Evolutionary conservation across 2,797 vertebrate species (phyloP).

Genomic region (Perodicticus potto): DNA sequence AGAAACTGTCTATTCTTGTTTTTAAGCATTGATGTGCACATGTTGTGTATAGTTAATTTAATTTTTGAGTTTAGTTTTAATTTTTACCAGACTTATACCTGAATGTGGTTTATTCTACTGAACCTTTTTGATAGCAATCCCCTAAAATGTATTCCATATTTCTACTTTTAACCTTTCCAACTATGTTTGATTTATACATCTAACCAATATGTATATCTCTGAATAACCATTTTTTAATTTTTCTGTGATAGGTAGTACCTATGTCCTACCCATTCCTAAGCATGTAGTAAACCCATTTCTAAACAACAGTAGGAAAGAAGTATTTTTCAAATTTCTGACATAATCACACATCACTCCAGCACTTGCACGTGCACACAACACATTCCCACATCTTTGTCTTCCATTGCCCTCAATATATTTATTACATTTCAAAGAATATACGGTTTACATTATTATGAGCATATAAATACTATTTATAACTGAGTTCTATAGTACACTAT

Average conservation of each 20-base stretch:
- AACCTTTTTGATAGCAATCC: not conserved
- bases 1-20: not conserved
- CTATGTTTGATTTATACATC: not conserved
- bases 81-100: not conserved
- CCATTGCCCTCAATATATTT: not conserved
- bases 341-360: not conserved
- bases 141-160: not conserved
- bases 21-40: too few species aligned
- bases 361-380: not conserved
- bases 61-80: constrained; percentile 17
- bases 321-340: not conserved
- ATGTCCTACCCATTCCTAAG: not conserved
- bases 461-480: not conserved
- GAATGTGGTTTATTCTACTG: not conserved
- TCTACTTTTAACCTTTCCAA: not conserved
- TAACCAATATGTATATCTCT: not conserved
- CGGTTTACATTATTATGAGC: not conserved
- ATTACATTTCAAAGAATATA: not conserved
- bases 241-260: not conserved
- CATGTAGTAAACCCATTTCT: not conserved
- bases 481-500: not conserved
- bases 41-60: not conserved
- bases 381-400: not conserved
- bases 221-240: not conserved
- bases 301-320: not conserved